Conservation (phyloP, 2,888 invertebrate species). For the Drosophila meridionalis region DNA sequence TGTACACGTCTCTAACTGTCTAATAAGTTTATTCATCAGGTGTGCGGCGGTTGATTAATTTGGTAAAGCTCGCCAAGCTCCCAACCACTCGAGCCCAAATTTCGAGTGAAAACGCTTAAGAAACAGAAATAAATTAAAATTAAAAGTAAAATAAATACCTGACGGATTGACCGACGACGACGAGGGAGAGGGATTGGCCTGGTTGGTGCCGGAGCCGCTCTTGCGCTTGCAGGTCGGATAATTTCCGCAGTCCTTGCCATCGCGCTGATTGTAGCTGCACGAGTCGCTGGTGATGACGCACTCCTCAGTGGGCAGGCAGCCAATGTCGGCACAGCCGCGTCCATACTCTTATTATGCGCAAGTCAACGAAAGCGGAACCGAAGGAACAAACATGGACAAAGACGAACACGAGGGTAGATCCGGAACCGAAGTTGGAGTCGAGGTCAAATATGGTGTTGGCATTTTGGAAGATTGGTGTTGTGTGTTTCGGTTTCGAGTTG, state of each 20-base stretch:
- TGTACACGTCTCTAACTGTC: slow-evolving; percentile 2
- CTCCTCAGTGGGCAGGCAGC: slow-evolving; percentile 89
- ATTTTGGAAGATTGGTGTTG: slow-evolving; percentile 23
- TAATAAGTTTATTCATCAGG: neutral
- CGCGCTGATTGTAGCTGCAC: slow-evolving; percentile 87
- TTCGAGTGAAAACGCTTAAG: neutral
- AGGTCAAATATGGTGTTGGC: slow-evolving; percentile 25
- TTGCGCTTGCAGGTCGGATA: slow-evolving; percentile 89
- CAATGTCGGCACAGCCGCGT: slow-evolving; percentile 91
- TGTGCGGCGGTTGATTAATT: neutral
- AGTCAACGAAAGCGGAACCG: neutral
- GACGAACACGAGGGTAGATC: slow-evolving; percentile 2
- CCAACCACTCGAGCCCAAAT: slow-evolving; percentile 10
- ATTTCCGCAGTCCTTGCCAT: slow-evolving; percentile 87
- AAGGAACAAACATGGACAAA: slow-evolving; percentile 13
- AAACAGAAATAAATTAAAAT: slow-evolving; percentile 6
- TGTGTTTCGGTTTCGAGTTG: slow-evolving; percentile 23
- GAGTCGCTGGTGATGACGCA: slow-evolving; percentile 89
- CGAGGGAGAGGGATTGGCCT: slow-evolving; percentile 71
- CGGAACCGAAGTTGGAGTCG: slow-evolving; percentile 1
- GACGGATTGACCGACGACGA: slow-evolving; percentile 83
- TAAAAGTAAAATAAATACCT: slow-evolving; percentile 79
- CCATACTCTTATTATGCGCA: slow-evolving; percentile 88
- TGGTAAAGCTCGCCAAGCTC: slow-evolving; percentile 12
- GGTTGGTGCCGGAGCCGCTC: slow-evolving; percentile 61